Percentiles rank a stretch among this genome's conserved stretches.
These are phyloP conservation scores for Periophthalmus magnuspinnatus DNA, from an alignment of 2,797 vertebrate genomes.

Conservation along the genomic window DNA sequence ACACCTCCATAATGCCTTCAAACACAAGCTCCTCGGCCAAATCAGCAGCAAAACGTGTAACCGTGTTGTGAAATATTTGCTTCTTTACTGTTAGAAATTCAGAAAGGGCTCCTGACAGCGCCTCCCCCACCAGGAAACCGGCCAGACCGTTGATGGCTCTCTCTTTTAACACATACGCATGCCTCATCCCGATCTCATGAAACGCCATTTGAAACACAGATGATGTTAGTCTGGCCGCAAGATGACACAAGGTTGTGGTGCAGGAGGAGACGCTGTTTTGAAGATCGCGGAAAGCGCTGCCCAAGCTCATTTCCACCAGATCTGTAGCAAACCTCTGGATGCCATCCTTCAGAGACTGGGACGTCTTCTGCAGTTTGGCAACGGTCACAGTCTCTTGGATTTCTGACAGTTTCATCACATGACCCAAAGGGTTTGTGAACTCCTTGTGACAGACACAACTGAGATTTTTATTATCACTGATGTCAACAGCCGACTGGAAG, in stretches of 20 bases:
- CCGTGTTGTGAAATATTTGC: constrained; percentile 91
- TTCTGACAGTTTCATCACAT: constrained; percentile 81
- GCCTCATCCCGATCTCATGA: constrained; percentile 92
- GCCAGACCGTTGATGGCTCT: constrained; percentile 90
- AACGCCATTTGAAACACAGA: constrained; percentile 97
- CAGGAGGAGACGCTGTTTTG: constrained; percentile 94
- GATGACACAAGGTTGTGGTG: constrained; percentile 91
- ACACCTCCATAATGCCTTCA: constrained; percentile 99
- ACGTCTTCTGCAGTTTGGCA: constrained; percentile 81
- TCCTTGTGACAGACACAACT: constrained; percentile 83
- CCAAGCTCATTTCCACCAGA: constrained; percentile 93
- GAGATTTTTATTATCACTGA: constrained; percentile 81
- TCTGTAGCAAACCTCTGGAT: constrained; percentile 95
- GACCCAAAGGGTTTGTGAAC: constrained; percentile 76
- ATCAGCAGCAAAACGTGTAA: constrained; percentile 89
- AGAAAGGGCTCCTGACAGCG: constrained; percentile 87
- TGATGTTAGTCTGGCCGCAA: constrained; percentile 90
- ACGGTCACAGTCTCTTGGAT: constrained; percentile 81
- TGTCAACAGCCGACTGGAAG: constrained; percentile 77
- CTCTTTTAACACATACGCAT: constrained; percentile 86
- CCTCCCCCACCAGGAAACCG: constrained; percentile 90
- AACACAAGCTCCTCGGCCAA: constrained; percentile 96
- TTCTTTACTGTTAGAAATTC: constrained; percentile 91
- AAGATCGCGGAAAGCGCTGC: constrained; percentile 92
- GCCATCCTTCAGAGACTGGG: constrained; percentile 86